phyloP scores from a whole-genome alignment of 2,113 vertebrate species.

The Dinomys branickii region DNA sequence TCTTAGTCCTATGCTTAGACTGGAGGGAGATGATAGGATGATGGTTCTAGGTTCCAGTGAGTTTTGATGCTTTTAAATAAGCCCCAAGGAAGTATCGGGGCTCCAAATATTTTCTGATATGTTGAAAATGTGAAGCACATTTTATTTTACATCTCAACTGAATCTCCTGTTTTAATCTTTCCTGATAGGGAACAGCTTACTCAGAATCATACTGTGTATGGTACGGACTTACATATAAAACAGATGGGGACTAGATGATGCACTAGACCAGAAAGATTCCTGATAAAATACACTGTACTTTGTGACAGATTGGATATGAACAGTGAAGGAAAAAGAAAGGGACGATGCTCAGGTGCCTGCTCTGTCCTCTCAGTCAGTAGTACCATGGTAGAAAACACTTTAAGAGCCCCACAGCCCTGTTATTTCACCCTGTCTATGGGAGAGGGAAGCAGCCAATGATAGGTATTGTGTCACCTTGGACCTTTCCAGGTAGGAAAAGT shows the following conservation, averaged over 20 bases:
- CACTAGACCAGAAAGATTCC: not conserved
- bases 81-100: not conserved
- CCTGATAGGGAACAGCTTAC: not conserved
- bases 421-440: not conserved
- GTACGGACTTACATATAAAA: not conserved
- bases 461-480: not conserved
- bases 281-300: not conserved
- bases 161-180: not conserved
- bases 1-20: not conserved
- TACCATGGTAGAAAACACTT: not conserved
- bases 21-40: not conserved
- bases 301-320: not conserved
- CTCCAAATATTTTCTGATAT: not conserved
- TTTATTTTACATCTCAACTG: not conserved
- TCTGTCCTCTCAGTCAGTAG: not conserved
- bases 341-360: not conserved
- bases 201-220: not conserved
- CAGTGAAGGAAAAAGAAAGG: not conserved
- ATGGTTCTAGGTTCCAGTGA: not conserved
- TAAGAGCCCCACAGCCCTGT: not conserved
- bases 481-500: not conserved
- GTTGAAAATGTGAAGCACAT: not conserved
- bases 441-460: not conserved
- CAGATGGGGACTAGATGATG: not conserved
- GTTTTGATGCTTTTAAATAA: not conserved